Base-by-base conservation (phyloP, 30 jellyfish, hydroid and myxozoan species). In the Mastigias papua region DNA sequence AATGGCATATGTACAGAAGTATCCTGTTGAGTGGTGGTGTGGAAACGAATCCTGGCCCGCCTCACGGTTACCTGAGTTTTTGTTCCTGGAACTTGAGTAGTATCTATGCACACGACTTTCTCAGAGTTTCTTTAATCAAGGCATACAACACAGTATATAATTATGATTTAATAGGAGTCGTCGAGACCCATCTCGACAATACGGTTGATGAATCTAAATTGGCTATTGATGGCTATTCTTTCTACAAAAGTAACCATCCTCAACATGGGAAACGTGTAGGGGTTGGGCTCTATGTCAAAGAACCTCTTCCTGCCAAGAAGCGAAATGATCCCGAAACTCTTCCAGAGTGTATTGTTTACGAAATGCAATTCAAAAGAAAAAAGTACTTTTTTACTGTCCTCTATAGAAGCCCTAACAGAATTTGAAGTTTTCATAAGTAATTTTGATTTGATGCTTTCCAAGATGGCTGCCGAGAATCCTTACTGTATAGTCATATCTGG, bases 391-490 rank as follows among this genome's bases (percentile, higher is more conserved):
- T 37, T 11, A 37, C 54, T 37, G 54, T 37, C 11, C 54, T 37
- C 11, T 37, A 37, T 37, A 37, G 54, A 37, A 37, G 54, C 11
- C 54, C 54, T 3, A 37, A 37, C 54, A 37, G 54, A 42, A 42
- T 0, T 42, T 42, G 54, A 42, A 0, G 54, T 0, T 42, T 42
- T 42, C 13, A 42, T 42, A 42, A 15, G 0, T 42, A 42, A 42
- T 8, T 42, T 42, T 42, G 0, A 42, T 60, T 60, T 60, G 0
- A 27, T 21, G 72, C 72, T 60, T 21, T 21, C 72, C 72, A 60
- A 60, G 21, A 60, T 60, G 72, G 72, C 72, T 60, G 11, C 72
- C 33, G 72, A 60, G 72, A 60, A 60, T 60, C 0, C 72, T 60
- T 60, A 60, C 33, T 60, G 72, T 60, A 21, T 60, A 22, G 33